These are phyloP conservation scores for Urocyon cinereoargenteus DNA, from an alignment of 2,797 vertebrate species.

Conservation along the genomic window DNA sequence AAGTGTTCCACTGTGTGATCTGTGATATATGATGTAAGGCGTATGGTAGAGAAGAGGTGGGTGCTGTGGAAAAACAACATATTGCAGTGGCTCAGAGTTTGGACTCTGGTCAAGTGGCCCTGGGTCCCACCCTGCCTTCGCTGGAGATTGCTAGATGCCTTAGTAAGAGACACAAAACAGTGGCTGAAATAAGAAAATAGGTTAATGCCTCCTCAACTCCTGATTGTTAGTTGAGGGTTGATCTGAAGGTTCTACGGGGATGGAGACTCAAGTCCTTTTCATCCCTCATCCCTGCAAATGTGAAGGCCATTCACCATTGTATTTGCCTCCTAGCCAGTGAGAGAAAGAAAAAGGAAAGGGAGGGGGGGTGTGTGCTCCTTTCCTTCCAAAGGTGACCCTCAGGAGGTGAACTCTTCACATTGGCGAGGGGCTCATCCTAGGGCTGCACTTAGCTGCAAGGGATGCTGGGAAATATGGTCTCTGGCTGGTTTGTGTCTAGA, in stretches of 20 bases:
- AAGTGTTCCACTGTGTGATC: neutral
- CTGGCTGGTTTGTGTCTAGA: neutral
- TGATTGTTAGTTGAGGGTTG: neutral
- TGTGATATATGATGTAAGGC: neutral
- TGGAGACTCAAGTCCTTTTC: neutral
- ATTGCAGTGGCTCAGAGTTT: neutral
- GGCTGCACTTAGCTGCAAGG: neutral
- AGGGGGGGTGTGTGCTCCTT: neutral
- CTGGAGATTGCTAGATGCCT: neutral
- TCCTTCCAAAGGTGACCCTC: neutral
- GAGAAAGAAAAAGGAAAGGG: neutral
- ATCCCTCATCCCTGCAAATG: neutral
- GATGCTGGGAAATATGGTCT: neutral
- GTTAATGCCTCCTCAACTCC: neutral
- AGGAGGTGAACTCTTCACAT: neutral
- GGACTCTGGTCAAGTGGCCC: neutral
- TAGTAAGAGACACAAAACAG: neutral
- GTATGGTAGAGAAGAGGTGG: too few relatives aligned
- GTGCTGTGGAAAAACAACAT: neutral
- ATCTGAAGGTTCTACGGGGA: too few relatives aligned
- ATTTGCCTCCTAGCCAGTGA: neutral
- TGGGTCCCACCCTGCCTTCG: neutral
- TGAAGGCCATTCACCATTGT: neutral
- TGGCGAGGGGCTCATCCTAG: neutral
- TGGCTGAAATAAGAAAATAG: neutral